Percentiles rank a stretch among this genome's conserved stretches.
Conservation (phyloP, 2,113 vertebrate genomes). For the Heterochromis multidens region DNA sequence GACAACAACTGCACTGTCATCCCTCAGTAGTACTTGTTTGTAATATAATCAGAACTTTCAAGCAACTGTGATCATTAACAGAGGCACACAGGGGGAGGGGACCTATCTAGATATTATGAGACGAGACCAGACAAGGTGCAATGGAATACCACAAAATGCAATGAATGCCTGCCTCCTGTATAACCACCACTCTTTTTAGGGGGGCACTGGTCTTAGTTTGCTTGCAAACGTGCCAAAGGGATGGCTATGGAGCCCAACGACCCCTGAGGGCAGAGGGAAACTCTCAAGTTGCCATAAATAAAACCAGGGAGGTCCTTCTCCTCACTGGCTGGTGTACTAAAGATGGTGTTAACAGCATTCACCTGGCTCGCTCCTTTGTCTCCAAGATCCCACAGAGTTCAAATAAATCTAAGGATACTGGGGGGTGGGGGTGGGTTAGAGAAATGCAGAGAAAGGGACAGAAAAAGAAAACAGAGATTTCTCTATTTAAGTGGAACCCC, state of each 20-base stretch:
- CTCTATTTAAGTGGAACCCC: conserved; percentile 35
- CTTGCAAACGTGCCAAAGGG: conserved; percentile 17
- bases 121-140: neutral
- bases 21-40: neutral
- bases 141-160: neutral
- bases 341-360: neutral
- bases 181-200: neutral
- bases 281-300: conserved; percentile 10
- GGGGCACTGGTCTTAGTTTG: conserved; percentile 26
- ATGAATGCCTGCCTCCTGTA: neutral
- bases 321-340: neutral
- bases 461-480: neutral
- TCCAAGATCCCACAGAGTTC: neutral
- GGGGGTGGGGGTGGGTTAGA: neutral
- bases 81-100: neutral
- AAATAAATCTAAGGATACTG: neutral
- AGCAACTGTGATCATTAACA: neutral
- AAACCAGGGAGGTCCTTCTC: neutral
- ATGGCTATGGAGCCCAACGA: neutral
- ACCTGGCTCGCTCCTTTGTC: neutral
- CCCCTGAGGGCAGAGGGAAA: conserved; percentile 16
- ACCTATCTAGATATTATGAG: neutral
- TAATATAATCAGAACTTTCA: neutral
- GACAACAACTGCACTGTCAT: neutral
- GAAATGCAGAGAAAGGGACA: neutral